phyloP scores from a whole-genome alignment of 2,797 vertebrate genomes.

The Morelia viridis region DNA sequence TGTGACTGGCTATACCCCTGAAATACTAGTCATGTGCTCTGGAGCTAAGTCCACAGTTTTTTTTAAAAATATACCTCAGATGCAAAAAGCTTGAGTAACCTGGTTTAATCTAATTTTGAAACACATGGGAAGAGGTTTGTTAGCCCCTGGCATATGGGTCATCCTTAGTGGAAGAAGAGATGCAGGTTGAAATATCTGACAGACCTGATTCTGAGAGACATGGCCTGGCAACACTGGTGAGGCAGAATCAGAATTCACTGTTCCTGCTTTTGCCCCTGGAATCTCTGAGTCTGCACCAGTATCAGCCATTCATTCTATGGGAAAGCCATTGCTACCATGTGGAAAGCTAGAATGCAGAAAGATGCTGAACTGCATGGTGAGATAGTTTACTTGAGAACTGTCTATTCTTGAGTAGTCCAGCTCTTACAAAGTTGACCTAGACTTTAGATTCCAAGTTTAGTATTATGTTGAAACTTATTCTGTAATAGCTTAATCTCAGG shows the following conservation, averaged over 20 bases:
- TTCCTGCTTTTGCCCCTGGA: neutral
- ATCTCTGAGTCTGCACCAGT: neutral
- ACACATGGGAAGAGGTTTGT: neutral
- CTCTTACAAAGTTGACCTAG: neutral
- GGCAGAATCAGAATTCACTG: neutral
- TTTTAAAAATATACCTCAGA: neutral
- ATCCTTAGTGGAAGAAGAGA: neutral
- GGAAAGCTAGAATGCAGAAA: neutral
- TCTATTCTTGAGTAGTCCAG: neutral
- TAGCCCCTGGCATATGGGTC: neutral
- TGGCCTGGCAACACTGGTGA: neutral
- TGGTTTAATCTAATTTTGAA: neutral
- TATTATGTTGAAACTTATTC: neutral
- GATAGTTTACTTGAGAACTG: neutral
- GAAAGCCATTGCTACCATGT: neutral
- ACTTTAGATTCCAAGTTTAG: neutral
- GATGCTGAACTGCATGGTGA: neutral
- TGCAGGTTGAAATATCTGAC: neutral
- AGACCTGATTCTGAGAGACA: neutral
- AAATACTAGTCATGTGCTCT: neutral
- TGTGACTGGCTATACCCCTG: neutral
- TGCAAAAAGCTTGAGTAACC: neutral
- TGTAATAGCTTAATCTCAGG: neutral
- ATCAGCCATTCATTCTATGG: neutral
- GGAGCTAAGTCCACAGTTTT: neutral